A percentile compares a stretch with the other conserved stretches of the same genome.
Conservation (phyloP, 2,888 invertebrate genomes). For the Theretra japonica region DNA sequence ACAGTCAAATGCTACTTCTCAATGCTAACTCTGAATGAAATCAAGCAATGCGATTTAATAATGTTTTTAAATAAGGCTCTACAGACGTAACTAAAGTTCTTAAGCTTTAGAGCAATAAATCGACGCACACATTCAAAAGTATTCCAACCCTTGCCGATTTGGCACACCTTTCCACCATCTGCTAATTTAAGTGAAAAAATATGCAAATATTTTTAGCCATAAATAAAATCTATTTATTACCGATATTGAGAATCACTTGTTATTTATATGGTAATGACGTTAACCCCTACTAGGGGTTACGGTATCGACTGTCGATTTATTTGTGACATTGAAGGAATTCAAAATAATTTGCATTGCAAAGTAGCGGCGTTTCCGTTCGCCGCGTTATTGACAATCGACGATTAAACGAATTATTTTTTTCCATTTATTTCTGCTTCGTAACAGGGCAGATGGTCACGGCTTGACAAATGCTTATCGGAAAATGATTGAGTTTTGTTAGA, state of each 20-base stretch:
- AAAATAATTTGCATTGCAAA: slow-evolving; percentile 77
- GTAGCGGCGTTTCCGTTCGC: slow-evolving; percentile 61
- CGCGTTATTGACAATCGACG: slow-evolving; percentile 70
- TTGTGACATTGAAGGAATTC: slow-evolving; percentile 75
- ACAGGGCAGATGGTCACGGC: slow-evolving; percentile 61
- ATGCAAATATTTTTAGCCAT: slow-evolving; percentile 54
- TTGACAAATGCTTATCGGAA: slow-evolving; percentile 20
- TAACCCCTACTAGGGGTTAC: slow-evolving; percentile 62
- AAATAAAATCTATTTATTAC: slow-evolving; percentile 49
- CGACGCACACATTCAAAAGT: neutral
- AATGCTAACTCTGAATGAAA: no score
- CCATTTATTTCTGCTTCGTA: slow-evolving; percentile 62
- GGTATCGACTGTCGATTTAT: slow-evolving; percentile 50
- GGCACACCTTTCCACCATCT: slow-evolving; percentile 49
- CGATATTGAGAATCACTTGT: slow-evolving; percentile 49
- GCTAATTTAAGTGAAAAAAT: slow-evolving; percentile 48
- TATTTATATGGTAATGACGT: slow-evolving; percentile 79
- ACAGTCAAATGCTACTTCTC: no score
- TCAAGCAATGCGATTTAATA: no score
- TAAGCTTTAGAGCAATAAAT: no score
- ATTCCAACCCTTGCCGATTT: neutral
- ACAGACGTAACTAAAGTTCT: no score
- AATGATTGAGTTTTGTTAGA: neutral
- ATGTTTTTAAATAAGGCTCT: no score
- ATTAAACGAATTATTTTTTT: slow-evolving; percentile 63